Conservation (phyloP, 1,140 invertebrate species). For the Ephestia elutella region DNA sequence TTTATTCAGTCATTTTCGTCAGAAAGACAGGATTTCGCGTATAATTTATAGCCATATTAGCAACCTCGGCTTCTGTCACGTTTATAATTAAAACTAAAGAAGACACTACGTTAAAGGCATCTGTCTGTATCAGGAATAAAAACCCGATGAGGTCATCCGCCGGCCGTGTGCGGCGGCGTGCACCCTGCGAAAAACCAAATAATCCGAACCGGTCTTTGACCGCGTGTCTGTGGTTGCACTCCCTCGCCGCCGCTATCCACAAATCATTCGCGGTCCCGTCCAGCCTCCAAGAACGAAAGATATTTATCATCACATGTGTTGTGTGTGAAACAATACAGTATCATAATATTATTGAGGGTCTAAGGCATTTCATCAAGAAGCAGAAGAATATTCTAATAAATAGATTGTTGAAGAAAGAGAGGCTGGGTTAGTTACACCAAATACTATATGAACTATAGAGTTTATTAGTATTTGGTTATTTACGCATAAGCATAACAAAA, state of each 20-base stretch:
- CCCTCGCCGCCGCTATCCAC: constrained; percentile 10
- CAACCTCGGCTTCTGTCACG: constrained; percentile 1
- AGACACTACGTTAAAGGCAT: neutral
- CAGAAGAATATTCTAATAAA: too few species aligned
- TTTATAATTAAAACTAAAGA: constrained; percentile 6
- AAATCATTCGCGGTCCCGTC: neutral
- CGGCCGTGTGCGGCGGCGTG: constrained; percentile 27
- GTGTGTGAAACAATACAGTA: neutral
- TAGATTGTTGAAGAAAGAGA: too few species aligned
- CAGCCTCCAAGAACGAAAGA: neutral
- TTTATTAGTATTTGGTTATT: too few species aligned
- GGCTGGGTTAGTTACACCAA: too few species aligned
- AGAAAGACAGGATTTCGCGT: neutral
- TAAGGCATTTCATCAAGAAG: too few species aligned
- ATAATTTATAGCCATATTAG: neutral
- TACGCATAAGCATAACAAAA: too few species aligned
- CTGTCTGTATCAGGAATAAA: constrained; percentile 19
- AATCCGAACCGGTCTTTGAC: constrained; percentile 66
- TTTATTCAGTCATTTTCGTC: too few species aligned
- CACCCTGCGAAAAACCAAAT: constrained; percentile 43
- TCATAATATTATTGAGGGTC: too few species aligned
- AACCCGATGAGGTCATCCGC: constrained; percentile 50
- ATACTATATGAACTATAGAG: too few species aligned
- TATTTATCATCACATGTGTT: neutral
- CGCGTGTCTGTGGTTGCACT: constrained; percentile 43